A percentile compares a stretch with the other conserved stretches of the same genome.
These are phyloP conservation scores for Tubiluchus corallicola DNA, from an alignment of 2,888 invertebrate genomes.

Conservation along the genomic window DNA sequence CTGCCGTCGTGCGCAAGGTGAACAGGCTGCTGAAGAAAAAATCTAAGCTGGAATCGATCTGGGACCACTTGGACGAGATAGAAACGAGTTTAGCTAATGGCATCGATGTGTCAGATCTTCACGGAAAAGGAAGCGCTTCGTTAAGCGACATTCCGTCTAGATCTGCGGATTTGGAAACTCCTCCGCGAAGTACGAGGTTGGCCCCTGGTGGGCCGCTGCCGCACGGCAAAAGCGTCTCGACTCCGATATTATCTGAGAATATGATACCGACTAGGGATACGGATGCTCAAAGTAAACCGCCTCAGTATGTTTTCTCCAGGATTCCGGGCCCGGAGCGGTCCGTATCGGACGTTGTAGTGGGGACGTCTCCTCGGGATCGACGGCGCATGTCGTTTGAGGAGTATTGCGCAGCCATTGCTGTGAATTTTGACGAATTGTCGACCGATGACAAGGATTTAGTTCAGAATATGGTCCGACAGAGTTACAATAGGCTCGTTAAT, in stretches of 20 bases:
- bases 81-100: no score
- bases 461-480: neutral
- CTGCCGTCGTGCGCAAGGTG: neutral
- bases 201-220: neutral
- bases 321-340: neutral
- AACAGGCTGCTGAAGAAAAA: conserved; percentile 1
- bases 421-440: no score
- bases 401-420: no score
- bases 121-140: neutral
- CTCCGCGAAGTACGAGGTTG: neutral
- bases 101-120: no score
- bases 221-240: neutral
- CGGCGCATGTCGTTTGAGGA: no score
- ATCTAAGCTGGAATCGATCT: neutral
- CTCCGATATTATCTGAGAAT: neutral
- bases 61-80: neutral
- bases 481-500: neutral
- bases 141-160: neutral
- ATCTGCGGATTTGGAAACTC: neutral
- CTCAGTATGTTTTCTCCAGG: neutral
- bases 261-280: neutral
- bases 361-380: no score
- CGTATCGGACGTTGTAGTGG: no score
- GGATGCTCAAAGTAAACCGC: neutral
- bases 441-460: no score